Conservation (phyloP, 2,888 invertebrate species). For the Mamestra brassicae region DNA sequence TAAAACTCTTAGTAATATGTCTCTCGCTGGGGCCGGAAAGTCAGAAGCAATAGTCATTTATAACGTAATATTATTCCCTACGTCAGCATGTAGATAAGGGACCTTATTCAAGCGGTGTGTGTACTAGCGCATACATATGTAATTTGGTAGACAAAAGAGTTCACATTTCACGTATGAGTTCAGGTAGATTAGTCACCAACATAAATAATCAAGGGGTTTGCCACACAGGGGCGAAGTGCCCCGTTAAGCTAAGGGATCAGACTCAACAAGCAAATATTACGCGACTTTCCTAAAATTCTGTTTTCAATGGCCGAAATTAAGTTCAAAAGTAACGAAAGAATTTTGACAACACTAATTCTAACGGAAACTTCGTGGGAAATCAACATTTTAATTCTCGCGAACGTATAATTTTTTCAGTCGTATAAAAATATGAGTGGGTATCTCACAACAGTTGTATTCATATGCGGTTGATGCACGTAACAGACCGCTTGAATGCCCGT, state of each 20-base stretch:
- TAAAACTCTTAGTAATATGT: conserved; percentile 11
- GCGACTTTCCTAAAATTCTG: conserved; percentile 41
- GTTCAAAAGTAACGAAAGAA: conserved; percentile 46
- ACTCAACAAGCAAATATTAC: conserved; percentile 33
- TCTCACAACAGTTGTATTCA: conserved; percentile 65
- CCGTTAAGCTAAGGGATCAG: conserved; percentile 62
- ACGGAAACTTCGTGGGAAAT: conserved; percentile 7
- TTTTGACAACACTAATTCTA: conserved; percentile 32
- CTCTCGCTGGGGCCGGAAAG: neutral
- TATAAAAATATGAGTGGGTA: conserved; percentile 49
- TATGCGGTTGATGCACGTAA: conserved; percentile 67
- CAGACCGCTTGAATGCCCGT: conserved; percentile 67
- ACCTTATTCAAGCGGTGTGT: conserved; percentile 11
- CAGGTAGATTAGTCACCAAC: conserved; percentile 60
- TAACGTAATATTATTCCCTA: conserved; percentile 27
- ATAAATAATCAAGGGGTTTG: conserved; percentile 65
- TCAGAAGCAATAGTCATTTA: conserved; percentile 36
- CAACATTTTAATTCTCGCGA: conserved; percentile 48
- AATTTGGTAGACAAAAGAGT: conserved; percentile 46
- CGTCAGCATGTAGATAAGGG: conserved; percentile 22
- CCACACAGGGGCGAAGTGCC: conserved; percentile 48
- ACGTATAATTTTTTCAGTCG: conserved; percentile 43
- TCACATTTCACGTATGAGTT: conserved; percentile 48
- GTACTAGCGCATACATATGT: conserved; percentile 18
- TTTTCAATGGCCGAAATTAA: conserved; percentile 37